Evolutionary conservation across 2,797 vertebrate genomes (phyloP).

Genomic region (Rhinella marina): DNA sequence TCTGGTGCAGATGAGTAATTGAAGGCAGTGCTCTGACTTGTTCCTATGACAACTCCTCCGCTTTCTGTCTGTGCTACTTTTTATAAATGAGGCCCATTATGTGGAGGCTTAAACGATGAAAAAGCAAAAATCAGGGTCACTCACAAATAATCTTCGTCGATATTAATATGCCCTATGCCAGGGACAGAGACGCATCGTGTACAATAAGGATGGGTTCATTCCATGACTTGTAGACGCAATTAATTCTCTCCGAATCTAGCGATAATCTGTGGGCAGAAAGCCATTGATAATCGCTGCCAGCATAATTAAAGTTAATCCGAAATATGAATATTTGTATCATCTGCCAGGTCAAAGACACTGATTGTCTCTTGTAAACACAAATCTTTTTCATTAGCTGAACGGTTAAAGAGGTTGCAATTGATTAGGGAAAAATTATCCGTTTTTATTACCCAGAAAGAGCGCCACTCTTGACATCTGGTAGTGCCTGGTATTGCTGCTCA

Average conservation of each 20-base stretch:
- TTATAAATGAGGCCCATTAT: constrained; percentile 3
- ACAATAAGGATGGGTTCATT: neutral
- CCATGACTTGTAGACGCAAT: neutral
- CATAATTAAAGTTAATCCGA: neutral
- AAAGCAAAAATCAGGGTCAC: neutral
- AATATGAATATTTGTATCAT: constrained; percentile 2
- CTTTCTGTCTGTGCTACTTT: neutral
- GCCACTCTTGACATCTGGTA: neutral
- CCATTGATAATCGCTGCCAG: neutral
- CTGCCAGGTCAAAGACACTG: neutral
- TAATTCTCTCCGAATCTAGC: neutral
- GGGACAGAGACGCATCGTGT: neutral
- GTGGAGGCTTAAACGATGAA: neutral
- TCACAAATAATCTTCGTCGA: neutral
- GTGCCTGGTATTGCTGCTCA: neutral
- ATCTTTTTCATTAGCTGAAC: neutral
- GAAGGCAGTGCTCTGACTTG: neutral
- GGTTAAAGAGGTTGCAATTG: neutral
- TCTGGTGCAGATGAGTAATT: neutral
- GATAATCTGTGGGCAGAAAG: neutral
- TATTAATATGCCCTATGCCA: neutral
- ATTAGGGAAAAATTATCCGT: neutral
- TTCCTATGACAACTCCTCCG: constrained; percentile 1
- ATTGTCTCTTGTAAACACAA: neutral
- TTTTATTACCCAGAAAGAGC: neutral